phyloP scores from a whole-genome alignment of 2,113 vertebrate genomes.

The Hydropotes inermis region DNA sequence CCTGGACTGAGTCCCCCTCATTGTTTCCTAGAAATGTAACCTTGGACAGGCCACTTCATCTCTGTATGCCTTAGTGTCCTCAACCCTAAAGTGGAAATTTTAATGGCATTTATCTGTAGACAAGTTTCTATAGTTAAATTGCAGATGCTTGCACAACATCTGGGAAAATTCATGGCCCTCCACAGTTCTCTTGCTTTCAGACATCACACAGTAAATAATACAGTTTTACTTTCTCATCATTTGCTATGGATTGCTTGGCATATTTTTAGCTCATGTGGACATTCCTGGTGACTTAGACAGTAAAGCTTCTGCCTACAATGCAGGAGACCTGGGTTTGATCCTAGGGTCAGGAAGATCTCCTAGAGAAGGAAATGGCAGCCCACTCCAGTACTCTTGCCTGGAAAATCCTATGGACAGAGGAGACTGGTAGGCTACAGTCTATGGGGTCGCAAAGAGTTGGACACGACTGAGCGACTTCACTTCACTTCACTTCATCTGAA shows the following conservation, averaged over 20 bases:
- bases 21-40: neutral
- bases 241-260: neutral
- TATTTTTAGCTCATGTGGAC: neutral
- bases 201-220: neutral
- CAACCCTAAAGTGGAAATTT: neutral
- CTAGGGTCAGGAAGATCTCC: neutral
- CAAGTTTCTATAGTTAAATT: neutral
- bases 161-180: neutral
- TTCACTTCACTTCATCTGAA: neutral
- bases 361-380: neutral
- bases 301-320: neutral
- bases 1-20: neutral
- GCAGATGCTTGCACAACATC: neutral
- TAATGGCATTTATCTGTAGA: neutral
- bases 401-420: neutral
- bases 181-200: neutral
- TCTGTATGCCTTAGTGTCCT: neutral
- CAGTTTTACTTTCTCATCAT: neutral
- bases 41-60: neutral
- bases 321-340: rapidly evolving
- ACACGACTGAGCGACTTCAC: neutral
- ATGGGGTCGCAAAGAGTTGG: neutral
- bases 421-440: neutral
- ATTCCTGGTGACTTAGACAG: neutral
- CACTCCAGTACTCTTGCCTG: neutral